A percentile compares a stretch with the other conserved stretches of the same genome.
These are phyloP conservation scores for Heliconius congener DNA, from an alignment of 1,140 invertebrate species.

Conservation along the genomic window DNA sequence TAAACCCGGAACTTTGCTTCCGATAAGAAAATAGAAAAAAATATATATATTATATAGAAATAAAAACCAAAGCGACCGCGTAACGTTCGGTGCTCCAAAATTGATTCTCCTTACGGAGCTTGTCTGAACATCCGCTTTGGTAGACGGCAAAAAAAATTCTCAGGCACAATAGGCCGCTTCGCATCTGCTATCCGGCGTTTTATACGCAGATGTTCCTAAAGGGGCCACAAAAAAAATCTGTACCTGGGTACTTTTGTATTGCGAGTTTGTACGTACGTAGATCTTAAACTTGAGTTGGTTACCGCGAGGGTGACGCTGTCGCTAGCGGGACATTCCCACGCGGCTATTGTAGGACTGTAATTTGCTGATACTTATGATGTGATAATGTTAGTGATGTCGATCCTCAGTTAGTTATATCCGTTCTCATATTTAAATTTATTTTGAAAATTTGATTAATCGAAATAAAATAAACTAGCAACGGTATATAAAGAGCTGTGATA, in stretches of 20 bases:
- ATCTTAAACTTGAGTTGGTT: conserved; percentile 51
- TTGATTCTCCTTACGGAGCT: conserved; percentile 54
- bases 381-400: neutral
- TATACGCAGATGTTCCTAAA: conserved; percentile 64
- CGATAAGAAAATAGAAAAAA: conserved; percentile 36
- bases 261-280: conserved; percentile 56
- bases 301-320: conserved; percentile 40
- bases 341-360: conserved; percentile 18
- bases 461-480: no score
- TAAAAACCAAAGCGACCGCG: conserved; percentile 52
- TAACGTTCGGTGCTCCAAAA: conserved; percentile 59
- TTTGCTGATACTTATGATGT: neutral
- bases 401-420: neutral
- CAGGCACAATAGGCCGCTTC: conserved; percentile 53
- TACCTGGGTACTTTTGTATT: conserved; percentile 62
- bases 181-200: conserved; percentile 68
- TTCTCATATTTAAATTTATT: neutral
- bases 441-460: no score
- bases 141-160: conserved; percentile 53
- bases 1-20: conserved; percentile 42
- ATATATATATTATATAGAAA: conserved; percentile 10
- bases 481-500: no score
- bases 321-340: conserved; percentile 44
- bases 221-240: conserved; percentile 62
- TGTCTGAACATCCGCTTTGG: conserved; percentile 49